Percentiles rank a stretch among this genome's conserved stretches.
These are phyloP conservation scores for Poecilia gillii DNA, from an alignment of 2,797 vertebrate species.

Conservation along the genomic window DNA sequence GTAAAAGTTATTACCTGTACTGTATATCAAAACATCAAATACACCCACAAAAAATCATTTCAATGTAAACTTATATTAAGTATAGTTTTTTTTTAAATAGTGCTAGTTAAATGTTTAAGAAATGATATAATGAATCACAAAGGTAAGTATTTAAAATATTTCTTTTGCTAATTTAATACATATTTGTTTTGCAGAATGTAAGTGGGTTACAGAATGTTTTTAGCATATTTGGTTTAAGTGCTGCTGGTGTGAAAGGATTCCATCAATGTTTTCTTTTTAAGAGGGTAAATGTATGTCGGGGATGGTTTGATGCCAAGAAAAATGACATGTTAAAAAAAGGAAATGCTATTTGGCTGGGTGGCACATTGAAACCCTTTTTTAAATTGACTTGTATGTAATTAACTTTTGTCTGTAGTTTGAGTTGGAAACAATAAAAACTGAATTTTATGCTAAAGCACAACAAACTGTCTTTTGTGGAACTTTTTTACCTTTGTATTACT, in stretches of 20 bases:
- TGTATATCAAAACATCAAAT: neutral
- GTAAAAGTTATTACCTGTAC: neutral
- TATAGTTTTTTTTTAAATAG: neutral
- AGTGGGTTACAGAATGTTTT: conserved; percentile 18
- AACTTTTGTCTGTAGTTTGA: conserved; percentile 29
- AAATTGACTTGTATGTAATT: conserved; percentile 28
- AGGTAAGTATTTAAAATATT: neutral
- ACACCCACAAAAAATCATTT: neutral
- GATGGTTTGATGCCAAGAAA: conserved; percentile 16
- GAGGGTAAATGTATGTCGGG: conserved; percentile 31
- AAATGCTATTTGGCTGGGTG: conserved; percentile 16
- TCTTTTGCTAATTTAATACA: neutral
- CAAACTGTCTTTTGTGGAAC: conserved; percentile 6
- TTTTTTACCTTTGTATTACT: neutral
- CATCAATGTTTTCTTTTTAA: conserved; percentile 1
- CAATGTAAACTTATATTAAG: neutral
- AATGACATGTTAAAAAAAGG: conserved; percentile 21
- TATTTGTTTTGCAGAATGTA: neutral
- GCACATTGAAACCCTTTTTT: conserved; percentile 34
- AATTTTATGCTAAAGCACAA: conserved; percentile 13
- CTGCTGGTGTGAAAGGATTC: conserved; percentile 21
- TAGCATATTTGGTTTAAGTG: conserved; percentile 11
- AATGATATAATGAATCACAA: neutral
- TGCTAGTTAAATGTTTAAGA: neutral
- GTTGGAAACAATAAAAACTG: conserved; percentile 53